Percentiles rank a stretch among this genome's conserved stretches.
Conservation (phyloP, 1,140 invertebrate species). For the Eubasilissa regina region DNA sequence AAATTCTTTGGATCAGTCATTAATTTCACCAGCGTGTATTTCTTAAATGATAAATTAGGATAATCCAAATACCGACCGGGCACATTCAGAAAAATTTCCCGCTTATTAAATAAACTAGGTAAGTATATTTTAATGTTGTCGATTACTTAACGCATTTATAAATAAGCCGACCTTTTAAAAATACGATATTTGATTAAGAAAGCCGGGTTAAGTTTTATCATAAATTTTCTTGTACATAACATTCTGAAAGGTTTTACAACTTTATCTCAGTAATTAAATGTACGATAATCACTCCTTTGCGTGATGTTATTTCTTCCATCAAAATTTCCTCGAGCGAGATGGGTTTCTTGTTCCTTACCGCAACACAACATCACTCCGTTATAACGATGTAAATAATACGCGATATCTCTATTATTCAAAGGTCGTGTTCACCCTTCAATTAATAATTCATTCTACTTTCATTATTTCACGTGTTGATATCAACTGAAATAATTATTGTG, state of each 20-base stretch:
- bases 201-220: neutral
- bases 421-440: neutral
- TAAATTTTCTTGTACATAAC: conserved; percentile 20
- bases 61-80: too few species aligned
- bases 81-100: too few species aligned
- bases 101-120: too few species aligned
- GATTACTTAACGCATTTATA: too few species aligned
- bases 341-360: neutral
- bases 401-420: neutral
- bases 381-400: conserved; percentile 14
- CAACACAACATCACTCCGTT: neutral
- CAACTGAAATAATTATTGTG: too few species aligned
- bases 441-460: neutral
- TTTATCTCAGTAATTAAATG: conserved; percentile 31
- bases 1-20: too few species aligned
- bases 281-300: conserved; percentile 13
- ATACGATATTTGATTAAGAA: too few species aligned
- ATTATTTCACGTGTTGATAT: neutral
- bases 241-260: conserved; percentile 13
- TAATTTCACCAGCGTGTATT: too few species aligned
- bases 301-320: neutral
- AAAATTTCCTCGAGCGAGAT: conserved; percentile 9
- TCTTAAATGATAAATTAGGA: too few species aligned
- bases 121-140: too few species aligned
- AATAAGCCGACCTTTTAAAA: too few species aligned